phyloP scores from a whole-genome alignment of 2,797 vertebrate species.

The Bufotes viridis region DNA sequence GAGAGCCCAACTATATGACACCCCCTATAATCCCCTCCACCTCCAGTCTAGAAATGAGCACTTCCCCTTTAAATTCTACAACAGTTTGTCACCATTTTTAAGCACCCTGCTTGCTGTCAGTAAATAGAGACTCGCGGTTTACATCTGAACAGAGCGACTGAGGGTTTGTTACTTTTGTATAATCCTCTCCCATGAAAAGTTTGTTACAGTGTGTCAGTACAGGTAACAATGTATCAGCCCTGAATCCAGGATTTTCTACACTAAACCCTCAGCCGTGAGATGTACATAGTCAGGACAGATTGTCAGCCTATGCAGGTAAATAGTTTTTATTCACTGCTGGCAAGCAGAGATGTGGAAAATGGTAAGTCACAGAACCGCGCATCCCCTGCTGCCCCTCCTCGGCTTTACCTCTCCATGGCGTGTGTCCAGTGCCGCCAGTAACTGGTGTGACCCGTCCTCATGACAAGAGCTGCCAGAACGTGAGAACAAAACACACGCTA shows the following conservation, averaged over 20 bases:
- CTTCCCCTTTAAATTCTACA: no score
- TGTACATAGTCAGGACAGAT: neutral
- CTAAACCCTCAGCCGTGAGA: neutral
- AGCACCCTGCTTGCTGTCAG: neutral
- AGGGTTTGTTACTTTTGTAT: neutral
- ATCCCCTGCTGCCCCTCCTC: neutral
- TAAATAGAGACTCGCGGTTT: neutral
- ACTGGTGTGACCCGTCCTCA: conserved; percentile 42
- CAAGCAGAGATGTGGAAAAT: neutral
- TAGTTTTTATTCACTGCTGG: neutral
- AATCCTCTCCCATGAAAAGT: no score
- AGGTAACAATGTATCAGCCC: neutral
- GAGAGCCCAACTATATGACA: no score
- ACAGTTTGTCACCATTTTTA: neutral
- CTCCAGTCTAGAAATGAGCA: no score
- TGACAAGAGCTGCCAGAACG: neutral
- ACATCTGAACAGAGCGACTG: neutral
- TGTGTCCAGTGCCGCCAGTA: neutral
- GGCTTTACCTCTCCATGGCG: neutral
- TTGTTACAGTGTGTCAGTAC: neutral
- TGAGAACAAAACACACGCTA: conserved; percentile 24
- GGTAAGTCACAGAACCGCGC: neutral
- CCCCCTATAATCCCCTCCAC: no score
- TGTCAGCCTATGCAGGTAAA: no score
- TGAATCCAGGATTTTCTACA: neutral